Evolutionary conservation across 2,797 vertebrate species (phyloP).

Genomic region (Propithecus perrieri): DNA sequence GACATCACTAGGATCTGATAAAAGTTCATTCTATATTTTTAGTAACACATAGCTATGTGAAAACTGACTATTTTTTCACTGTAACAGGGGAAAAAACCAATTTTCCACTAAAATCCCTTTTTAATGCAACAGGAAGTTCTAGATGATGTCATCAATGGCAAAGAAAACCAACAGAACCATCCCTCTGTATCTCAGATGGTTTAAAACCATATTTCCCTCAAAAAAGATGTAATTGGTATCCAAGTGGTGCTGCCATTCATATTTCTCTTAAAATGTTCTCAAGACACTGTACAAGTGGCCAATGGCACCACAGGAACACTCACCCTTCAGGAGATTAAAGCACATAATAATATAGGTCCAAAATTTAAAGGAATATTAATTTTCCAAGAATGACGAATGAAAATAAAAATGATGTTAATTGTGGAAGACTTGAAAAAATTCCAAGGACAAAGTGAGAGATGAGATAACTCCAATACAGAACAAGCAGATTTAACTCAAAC

Average conservation of each 20-base stretch:
- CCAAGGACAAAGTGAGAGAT: neutral
- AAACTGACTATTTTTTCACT: neutral
- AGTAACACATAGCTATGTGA: neutral
- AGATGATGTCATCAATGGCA: neutral
- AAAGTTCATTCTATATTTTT: neutral
- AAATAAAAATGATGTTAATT: neutral
- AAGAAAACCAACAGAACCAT: neutral
- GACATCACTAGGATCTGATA: neutral
- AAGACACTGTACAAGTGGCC: neutral
- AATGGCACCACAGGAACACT: neutral
- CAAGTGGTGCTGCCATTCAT: neutral
- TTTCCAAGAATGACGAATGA: neutral
- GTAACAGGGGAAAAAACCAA: neutral
- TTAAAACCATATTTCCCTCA: neutral
- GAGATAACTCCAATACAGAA: neutral
- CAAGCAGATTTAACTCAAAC: neutral
- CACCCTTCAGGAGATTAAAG: neutral
- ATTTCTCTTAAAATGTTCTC: slow-evolving; percentile 10
- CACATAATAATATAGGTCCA: neutral
- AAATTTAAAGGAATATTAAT: slow-evolving; percentile 18
- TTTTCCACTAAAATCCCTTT: slow-evolving; percentile 2
- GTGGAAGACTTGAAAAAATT: neutral
- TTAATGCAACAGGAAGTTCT: neutral
- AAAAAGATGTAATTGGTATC: neutral
- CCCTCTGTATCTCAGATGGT: neutral